A percentile compares a stretch with the other conserved stretches of the same genome.
Evolutionary conservation across 1,140 invertebrate species (phyloP).

Genomic region (Harpegnathos saltator): DNA sequence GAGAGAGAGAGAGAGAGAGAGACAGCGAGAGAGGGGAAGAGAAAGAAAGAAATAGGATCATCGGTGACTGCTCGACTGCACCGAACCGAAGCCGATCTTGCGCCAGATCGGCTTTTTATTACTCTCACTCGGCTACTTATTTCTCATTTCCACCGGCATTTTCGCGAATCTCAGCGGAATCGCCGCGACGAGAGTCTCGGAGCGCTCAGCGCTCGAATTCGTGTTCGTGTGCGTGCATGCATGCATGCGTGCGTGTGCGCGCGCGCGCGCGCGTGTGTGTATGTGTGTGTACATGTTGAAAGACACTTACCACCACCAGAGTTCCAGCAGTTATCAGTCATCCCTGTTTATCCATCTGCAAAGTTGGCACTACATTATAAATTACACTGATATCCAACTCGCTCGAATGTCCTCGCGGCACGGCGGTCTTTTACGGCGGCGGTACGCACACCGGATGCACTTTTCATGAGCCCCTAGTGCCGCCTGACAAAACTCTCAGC

Average conservation of each 20-base stretch:
- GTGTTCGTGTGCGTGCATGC: too few species aligned
- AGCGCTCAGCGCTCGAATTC: too few species aligned
- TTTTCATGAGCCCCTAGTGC: slow-evolving; percentile 61
- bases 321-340: slow-evolving; percentile 89
- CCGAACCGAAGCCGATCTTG: too few species aligned
- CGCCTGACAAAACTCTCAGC: slow-evolving; percentile 47
- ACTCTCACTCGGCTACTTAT: too few species aligned
- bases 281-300: background rate
- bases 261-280: background rate
- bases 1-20: too few species aligned
- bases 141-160: too few species aligned
- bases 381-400: slow-evolving; percentile 80
- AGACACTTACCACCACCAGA: slow-evolving; percentile 88
- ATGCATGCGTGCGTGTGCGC: background rate
- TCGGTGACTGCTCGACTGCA: too few species aligned
- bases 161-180: too few species aligned
- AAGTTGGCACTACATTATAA: slow-evolving; percentile 82
- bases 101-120: too few species aligned
- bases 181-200: too few species aligned
- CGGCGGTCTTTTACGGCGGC: slow-evolving; percentile 65
- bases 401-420: slow-evolving; percentile 79
- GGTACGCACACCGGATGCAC: slow-evolving; percentile 71
- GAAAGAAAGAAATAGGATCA: too few species aligned
- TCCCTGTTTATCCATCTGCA: slow-evolving; percentile 87
- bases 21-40: too few species aligned